phyloP scores from a whole-genome alignment of 2,888 invertebrate species.

The Microplitis deprimator region DNA sequence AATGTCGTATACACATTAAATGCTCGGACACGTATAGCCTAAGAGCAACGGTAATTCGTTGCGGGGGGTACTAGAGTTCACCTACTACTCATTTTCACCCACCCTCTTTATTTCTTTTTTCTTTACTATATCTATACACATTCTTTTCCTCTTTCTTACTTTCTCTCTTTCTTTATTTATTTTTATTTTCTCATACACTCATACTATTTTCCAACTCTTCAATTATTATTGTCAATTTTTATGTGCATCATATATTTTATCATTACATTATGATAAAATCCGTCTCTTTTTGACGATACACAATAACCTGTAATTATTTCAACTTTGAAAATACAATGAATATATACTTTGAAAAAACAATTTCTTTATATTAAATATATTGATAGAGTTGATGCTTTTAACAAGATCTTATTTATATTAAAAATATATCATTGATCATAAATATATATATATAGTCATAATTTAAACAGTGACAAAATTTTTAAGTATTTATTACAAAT shows the following conservation, averaged over 20 bases:
- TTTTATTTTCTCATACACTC: constrained; percentile 21
- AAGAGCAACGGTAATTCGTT: constrained; percentile 69
- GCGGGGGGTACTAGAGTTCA: constrained; percentile 62
- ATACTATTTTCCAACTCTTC: not conserved
- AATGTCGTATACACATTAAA: constrained; percentile 61
- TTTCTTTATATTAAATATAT: no score
- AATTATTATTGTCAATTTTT: not conserved
- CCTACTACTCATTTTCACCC: constrained; percentile 55
- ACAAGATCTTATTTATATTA: no score
- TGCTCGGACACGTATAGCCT: constrained; percentile 62
- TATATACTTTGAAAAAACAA: no score
- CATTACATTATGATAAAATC: no score
- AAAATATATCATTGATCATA: no score
- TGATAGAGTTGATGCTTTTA: no score
- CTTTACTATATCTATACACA: not conserved
- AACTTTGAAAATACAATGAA: no score
- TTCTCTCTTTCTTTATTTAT: not conserved
- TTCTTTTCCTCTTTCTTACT: not conserved
- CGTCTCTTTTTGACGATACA: no score
- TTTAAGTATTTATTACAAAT: no score
- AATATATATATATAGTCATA: no score
- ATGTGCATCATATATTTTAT: not conserved
- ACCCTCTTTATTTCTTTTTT: constrained; percentile 5
- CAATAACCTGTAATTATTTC: no score
- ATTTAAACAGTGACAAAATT: no score